Base-by-base conservation (phyloP, 1,140 invertebrate species). In the Zaprionus capensis region DNA sequence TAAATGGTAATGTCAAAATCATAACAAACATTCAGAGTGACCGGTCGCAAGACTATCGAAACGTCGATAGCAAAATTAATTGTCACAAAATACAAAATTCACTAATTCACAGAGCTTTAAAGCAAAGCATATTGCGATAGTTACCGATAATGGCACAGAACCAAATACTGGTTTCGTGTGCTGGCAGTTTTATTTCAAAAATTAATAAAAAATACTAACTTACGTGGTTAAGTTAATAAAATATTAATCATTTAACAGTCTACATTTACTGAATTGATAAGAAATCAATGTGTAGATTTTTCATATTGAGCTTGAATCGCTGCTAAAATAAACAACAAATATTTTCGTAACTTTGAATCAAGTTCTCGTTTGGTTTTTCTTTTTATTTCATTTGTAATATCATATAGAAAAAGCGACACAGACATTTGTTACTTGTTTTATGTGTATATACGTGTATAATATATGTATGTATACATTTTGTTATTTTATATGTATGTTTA, bases 361-460 rank as follows among this genome's bases (percentile, higher is more conserved):
- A 22, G 36, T 57, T 17, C 63, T 76, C 41, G 55, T 57, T 70
- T 74, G 34, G 38, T 72, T 62, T 65, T 81, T 61, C 36, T 64
- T 81, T 84, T 80, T 81, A 51, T 51, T 84, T 46, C 41, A 2
- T 46, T 46, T 20, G 41, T 46, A 46, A 46, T 84, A 53, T 84
- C 72, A 67, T 84, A 74, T 84, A 84, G 81, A 84, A 84, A 84
- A 84, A 84, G 81, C 81, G 81, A 84, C 82, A 84, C 78, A 78
- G 78, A 75, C 71, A 78, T 75, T 74, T 74, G 38, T 56, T 59
- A 41, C 26, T 17, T 68, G 71, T 66, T 76, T 58, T 28, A 56
- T 51, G 31, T 58, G 36, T 44, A 67, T 57, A n/a, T 65, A 49
- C 22, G 28, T 65, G 41, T 61, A 41, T 75, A 46, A 70, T 80